Evolutionary conservation across 2,888 invertebrate genomes (phyloP), one percentile per base, ranked within the genome.

Genomic region (Drosophila nr. perissopoda): DNA sequence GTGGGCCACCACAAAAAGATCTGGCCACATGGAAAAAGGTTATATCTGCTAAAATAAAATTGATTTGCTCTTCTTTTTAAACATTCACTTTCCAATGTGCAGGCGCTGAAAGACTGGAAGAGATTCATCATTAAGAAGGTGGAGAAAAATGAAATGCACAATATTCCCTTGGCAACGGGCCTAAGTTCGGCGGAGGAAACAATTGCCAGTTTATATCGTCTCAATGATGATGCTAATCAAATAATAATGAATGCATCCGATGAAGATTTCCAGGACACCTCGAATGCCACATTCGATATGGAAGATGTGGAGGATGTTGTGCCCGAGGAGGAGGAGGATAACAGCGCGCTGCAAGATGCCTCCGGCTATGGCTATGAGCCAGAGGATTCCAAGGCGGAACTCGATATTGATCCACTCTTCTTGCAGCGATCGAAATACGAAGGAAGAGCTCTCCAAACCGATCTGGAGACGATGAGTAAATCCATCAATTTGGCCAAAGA

Each of bases 241-340:
- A 71, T 88, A 3, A 82, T 88, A 18, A 73, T 83, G 62, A 73
- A 85, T 57, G 70, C 81, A 13, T 88, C 86, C 2, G 88, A 86
- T 27, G 87, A 85, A 11, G 86, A 85, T 4, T 56, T 81, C 11
- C 79, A 77, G n/a, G 86, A 85, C 4, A 75, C 66, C 0, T 85
- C 86, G 4, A 72, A 73, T 64, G 64, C 75, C 13, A 70, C 70
- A n/a, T 75, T 84, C 21, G 82, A 86, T 16, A 72, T 73, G 42
- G 86, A 86, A 6, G 84, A 83, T n/a, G 81, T 87, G 11, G 85
- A 88, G 34, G 86, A 88, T 33, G 82, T 88, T 56, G 86, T 86
- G 5, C 82, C 86, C 1, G 77, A 82, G 4, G 83, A 88, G 13
- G 88, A 88, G 10, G 88, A 88, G 7, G 80, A 83, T 34, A 69